A percentile compares a stretch with the other conserved stretches of the same genome.
Conservation (phyloP, 2,888 invertebrate genomes). For the Sinhomidia bicolor region DNA sequence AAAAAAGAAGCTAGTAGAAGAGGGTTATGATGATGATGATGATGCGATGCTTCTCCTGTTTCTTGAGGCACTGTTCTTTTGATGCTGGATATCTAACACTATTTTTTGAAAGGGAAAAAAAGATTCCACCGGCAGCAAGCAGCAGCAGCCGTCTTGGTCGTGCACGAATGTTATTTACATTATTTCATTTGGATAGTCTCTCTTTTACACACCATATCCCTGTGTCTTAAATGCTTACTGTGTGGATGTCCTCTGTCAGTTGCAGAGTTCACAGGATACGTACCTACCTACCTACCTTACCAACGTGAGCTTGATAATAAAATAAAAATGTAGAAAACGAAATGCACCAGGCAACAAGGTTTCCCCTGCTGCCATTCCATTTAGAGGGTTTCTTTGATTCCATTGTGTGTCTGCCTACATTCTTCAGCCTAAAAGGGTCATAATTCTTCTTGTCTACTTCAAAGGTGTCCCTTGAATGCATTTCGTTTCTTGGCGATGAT, state of each 20-base stretch:
- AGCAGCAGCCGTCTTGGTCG: neutral
- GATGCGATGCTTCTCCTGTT: too few relatives aligned
- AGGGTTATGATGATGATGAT: neutral
- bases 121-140: neutral
- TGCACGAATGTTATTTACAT: conserved; percentile 27
- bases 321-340: neutral
- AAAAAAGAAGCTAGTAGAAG: neutral
- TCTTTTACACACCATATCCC: too few relatives aligned
- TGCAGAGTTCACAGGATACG: neutral
- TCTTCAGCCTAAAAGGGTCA: conserved; percentile 45
- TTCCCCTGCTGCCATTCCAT: neutral
- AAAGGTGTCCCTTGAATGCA: conserved; percentile 46
- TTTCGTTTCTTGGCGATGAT: conserved; percentile 12
- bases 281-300: neutral
- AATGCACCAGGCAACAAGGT: conserved; percentile 38
- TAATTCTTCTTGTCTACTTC: conserved; percentile 48
- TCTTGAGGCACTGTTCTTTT: neutral
- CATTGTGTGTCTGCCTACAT: conserved; percentile 33
- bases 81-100: neutral
- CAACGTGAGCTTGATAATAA: conserved; percentile 34
- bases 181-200: neutral
- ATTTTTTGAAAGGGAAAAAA: neutral
- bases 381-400: conserved; percentile 44
- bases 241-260: too few relatives aligned
- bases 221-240: too few relatives aligned